Evolutionary conservation across 2,113 vertebrate species (phyloP).

Genomic region (Paraplagusia blochii): DNA sequence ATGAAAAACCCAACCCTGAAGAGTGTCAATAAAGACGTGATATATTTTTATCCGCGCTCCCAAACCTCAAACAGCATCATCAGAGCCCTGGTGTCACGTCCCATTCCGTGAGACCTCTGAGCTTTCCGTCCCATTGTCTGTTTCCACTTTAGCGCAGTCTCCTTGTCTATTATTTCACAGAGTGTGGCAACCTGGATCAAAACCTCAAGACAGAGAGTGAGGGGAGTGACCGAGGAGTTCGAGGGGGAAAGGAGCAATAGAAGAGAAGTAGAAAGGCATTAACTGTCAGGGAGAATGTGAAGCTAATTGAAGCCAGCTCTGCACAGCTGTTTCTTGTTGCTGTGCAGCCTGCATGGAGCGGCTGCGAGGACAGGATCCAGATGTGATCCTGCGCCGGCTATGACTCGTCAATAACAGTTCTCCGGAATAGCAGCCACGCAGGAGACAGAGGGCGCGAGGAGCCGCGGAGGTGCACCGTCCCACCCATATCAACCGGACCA

Average conservation of each 20-base stretch:
- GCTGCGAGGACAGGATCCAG: conserved; percentile 74
- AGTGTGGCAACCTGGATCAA: conserved; percentile 59
- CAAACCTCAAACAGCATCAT: conserved; percentile 34
- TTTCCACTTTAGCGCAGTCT: conserved; percentile 54
- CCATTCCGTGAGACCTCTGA: conserved; percentile 52
- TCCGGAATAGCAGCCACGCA: conserved; percentile 65
- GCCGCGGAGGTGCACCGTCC: too few species aligned
- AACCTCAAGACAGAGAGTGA: conserved; percentile 18
- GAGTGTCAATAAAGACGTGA: conserved; percentile 17
- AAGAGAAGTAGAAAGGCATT: conserved; percentile 67
- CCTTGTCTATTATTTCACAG: conserved; percentile 55
- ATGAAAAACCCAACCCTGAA: conserved; percentile 22
- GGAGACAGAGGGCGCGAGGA: conserved; percentile 45
- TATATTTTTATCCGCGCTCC: conserved; percentile 31
- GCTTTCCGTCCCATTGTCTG: conserved; percentile 46
- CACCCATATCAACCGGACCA: conserved; percentile 36
- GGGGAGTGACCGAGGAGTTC: conserved; percentile 58
- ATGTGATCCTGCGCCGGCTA: conserved; percentile 67
- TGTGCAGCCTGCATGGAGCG: conserved; percentile 62
- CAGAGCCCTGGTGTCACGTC: conserved; percentile 50
- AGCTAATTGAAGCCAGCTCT: conserved; percentile 79
- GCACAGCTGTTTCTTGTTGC: conserved; percentile 80
- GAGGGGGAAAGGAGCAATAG: conserved; percentile 48
- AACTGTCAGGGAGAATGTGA: conserved; percentile 76
- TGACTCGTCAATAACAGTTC: conserved; percentile 67